Conservation (phyloP, 2,888 invertebrate genomes). For the Shargacucullia verbasci region DNA sequence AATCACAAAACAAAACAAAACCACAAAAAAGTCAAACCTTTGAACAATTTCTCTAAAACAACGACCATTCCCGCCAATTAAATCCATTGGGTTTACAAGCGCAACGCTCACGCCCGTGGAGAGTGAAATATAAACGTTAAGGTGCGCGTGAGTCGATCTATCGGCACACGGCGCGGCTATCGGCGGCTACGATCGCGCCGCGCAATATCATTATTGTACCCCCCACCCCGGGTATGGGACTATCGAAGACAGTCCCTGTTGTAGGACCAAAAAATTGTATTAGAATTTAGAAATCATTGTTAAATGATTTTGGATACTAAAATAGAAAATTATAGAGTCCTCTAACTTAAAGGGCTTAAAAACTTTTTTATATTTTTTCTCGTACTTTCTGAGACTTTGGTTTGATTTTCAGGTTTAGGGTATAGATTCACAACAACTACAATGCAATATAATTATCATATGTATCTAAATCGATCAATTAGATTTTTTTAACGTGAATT, state of each 20-base stretch:
- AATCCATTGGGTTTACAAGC: constrained; percentile 74
- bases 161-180: constrained; percentile 58
- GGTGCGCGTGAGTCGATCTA: constrained; percentile 63
- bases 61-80: constrained; percentile 77
- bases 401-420: no score
- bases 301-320: no score
- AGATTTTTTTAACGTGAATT: no score
- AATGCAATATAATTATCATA: no score
- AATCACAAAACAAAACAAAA: constrained; percentile 8
- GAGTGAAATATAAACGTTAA: constrained; percentile 71
- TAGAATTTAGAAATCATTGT: not conserved
- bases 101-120: constrained; percentile 73
- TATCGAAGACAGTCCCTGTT: constrained; percentile 27
- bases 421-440: no score
- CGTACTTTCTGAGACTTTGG: no score
- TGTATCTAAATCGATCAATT: no score
- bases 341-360: no score
- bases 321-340: no score
- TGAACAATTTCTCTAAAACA: constrained; percentile 61
- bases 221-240: constrained; percentile 56
- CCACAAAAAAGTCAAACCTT: constrained; percentile 40
- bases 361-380: no score
- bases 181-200: constrained; percentile 58
- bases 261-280: not conserved
- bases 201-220: constrained; percentile 80